These are phyloP conservation scores for Cepaea nemoralis DNA, from an alignment of 1,140 invertebrate genomes.

Conservation along the genomic window DNA sequence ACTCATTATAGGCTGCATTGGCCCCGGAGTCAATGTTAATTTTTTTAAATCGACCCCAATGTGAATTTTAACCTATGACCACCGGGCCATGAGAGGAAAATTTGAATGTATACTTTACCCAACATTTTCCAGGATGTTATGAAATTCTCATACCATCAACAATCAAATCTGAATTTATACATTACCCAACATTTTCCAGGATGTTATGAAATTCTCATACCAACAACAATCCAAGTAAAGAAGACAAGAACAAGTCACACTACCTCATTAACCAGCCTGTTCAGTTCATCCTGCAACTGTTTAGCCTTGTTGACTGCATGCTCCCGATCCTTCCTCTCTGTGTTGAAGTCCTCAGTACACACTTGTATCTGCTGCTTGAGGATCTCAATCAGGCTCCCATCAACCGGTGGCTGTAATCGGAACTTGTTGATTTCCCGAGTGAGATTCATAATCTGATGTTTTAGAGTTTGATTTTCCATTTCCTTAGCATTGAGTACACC, in stretches of 20 bases:
- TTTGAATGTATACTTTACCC: not conserved
- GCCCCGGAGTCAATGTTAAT: too few relatives aligned
- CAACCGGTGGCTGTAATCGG: constrained; percentile 17
- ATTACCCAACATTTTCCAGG: not conserved
- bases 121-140: not conserved
- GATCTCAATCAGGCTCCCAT: constrained; percentile 55
- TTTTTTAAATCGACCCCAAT: too few relatives aligned
- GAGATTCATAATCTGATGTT: not conserved
- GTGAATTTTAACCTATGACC: too few relatives aligned
- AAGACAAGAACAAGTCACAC: not conserved
- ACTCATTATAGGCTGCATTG: too few relatives aligned
- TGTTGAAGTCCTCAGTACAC: constrained; percentile 68
- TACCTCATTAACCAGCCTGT: constrained; percentile 33
- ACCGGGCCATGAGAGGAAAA: too few relatives aligned
- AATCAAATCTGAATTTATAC: not conserved
- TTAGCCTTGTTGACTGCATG: constrained; percentile 50
- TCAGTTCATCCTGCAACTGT: constrained; percentile 36
- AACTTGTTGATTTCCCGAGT: not conserved
- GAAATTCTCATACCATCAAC: not conserved
- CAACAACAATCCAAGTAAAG: not conserved
- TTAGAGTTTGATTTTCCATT: constrained; percentile 6
- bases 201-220: not conserved
- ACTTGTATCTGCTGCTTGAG: constrained; percentile 68
- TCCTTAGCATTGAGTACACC: not conserved
- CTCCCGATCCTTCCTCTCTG: constrained; percentile 62